Base-by-base conservation (phyloP, 1,140 invertebrate species). In the Calliphora vicina region DNA sequence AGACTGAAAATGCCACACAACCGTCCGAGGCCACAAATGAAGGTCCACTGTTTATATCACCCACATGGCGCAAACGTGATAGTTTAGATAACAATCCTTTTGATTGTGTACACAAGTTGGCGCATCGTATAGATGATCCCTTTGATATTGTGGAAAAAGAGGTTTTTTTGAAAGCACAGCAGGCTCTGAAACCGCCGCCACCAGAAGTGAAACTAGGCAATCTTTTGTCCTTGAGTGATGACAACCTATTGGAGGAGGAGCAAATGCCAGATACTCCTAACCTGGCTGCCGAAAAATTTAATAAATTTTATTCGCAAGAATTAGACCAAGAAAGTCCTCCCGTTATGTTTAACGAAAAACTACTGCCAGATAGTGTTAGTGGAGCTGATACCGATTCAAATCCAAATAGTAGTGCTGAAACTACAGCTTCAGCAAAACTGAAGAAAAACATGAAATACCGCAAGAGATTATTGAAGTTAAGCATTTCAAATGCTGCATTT, bases 111-210 rank as follows among this genome's bases (percentile, higher is more conserved):
- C 83, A 83, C 15, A 84, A 83, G 23, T 25, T 83, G 25, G 80
- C 82, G 27, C 42, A 45, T 25, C 29, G 83, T 8, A n/a, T 25
- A 15, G 74, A 86, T 71, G 88, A 89, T 86, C 88, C 88, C 35
- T 89, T 89, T 45, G 88, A 89, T 71, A 84, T 84, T 12, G 50
- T 89, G 1, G 88, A 88, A 85, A 89, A 87, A 61, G 88, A 89
- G 71, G 87, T 85, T n/a, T 87, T 85, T 45, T 83, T 85, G 9
- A 88, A 89, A 86, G 88, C 88, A 17, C 80, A 84, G 29, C 42
- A n/a, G 9, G 17, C 57, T 1, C 61, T 23, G 42, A 81, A 82
- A 27, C 72, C 67, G 9, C 20, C 27, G 4, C 3, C 42, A 6
- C 20, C 61, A 6, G 83, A 84, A 72, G 80, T 84, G 10, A 82